Conservation (phyloP, 2,888 invertebrate species). For the Drosophila mayaguana region DNA sequence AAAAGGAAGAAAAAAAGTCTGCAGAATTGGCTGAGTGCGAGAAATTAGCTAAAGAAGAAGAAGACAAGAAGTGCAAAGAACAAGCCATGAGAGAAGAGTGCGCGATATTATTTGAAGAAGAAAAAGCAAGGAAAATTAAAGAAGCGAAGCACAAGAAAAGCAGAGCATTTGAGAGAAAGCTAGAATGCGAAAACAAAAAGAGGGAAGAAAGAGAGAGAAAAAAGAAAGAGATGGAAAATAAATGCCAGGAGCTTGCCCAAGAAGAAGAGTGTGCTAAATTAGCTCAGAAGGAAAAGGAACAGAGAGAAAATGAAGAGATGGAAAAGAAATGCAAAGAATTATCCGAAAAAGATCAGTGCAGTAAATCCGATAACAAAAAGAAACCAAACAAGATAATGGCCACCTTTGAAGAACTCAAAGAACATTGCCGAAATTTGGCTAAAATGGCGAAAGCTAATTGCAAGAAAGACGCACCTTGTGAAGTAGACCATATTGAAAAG, state of each 20-base stretch:
- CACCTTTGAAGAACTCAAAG: slow-evolving; percentile 13
- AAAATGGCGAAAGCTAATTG: slow-evolving; percentile 3
- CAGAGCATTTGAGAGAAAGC: not conserved
- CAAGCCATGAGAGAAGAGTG: not conserved
- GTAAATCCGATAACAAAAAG: not conserved
- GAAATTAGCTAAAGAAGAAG: not conserved
- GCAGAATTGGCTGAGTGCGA: not conserved
- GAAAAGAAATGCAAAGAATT: slow-evolving; percentile 22
- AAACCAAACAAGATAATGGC: slow-evolving; percentile 21
- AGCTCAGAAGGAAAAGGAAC: not conserved
- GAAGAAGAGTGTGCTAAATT: slow-evolving; percentile 7
- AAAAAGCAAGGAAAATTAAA: not conserved
- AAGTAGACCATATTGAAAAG: not conserved
- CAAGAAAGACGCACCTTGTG: not conserved
- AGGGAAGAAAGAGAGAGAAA: not conserved
- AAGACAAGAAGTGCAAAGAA: not conserved
- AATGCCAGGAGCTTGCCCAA: not conserved
- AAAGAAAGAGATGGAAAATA: not conserved
- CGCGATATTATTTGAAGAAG: not conserved
- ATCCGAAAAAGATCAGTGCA: slow-evolving; percentile 9
- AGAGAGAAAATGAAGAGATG: not conserved
- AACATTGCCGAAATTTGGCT: slow-evolving; percentile 28
- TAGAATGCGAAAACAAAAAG: not conserved
- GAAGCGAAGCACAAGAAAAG: not conserved
- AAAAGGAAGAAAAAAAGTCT: not conserved